phyloP scores from a whole-genome alignment of 2,797 vertebrate genomes.

The Caiman crocodilus region DNA sequence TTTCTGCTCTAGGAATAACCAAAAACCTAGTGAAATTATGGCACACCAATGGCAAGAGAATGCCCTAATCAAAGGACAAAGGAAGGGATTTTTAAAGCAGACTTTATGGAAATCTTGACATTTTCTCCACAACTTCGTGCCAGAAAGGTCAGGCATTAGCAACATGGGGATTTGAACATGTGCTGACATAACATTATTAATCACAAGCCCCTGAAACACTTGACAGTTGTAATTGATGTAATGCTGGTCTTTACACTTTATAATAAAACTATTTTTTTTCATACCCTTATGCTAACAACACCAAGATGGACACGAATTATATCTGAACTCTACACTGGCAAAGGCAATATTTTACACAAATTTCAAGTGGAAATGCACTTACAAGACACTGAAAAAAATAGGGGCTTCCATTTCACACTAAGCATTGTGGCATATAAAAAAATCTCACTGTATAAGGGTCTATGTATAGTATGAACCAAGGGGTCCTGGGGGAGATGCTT shows the following conservation, averaged over 20 bases:
- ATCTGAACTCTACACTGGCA: background rate
- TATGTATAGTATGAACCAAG: background rate
- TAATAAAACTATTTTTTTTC: background rate
- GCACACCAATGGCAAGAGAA: background rate
- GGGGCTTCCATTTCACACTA: background rate
- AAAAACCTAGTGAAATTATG: background rate
- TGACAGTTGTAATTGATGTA: background rate
- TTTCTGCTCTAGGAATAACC: background rate
- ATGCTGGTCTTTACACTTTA: background rate
- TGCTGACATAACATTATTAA: background rate
- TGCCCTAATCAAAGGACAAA: background rate
- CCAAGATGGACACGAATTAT: background rate
- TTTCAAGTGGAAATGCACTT: background rate
- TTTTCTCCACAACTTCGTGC: background rate
- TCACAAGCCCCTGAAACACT: background rate
- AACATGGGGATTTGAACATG: background rate
- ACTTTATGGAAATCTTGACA: background rate
- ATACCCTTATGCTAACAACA: background rate
- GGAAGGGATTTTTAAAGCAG: background rate
- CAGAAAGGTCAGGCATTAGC: background rate
- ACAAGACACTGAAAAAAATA: accelerated
- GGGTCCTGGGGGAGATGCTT: accelerated
- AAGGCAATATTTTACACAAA: background rate
- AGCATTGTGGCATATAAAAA: background rate
- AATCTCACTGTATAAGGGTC: background rate